Evolutionary conservation across 2,113 vertebrate species (phyloP), one percentile per base, ranked within the genome.

Genomic region (Atrichornis clamosus): DNA sequence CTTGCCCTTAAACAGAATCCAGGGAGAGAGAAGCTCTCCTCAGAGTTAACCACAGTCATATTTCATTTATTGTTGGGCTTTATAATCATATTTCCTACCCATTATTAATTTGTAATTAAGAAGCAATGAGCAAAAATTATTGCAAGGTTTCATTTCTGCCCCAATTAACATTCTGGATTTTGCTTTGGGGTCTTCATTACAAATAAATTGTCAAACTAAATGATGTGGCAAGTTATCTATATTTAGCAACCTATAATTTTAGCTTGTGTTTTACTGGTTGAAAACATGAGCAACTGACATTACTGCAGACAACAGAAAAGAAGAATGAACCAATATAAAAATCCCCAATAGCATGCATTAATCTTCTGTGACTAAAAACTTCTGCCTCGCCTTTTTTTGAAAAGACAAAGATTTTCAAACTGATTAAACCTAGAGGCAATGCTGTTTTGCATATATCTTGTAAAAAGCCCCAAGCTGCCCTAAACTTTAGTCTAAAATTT

Each of bases 221-320:
- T 73, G 69, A 97, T 88, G 81, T 93, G 27, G 59, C n/a, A 96
- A 84, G 30, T 69, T 93, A 91, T 62, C 86, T 91, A 89, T 93
- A 95, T 95, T 97, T 97, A 97, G 75, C 22, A 93, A 82, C 30
- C 77, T 89, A 26, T 85, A 95, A 96, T 93, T 97, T 96, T 91
- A 96, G 85, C 67, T 84, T 95, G 27, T 94, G 44, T 46, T 96
- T 96, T 90, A 35, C 68, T 95, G 39, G 50, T 87, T 33, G 62
- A 93, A 97, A 76, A 94, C 50, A 92, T 3, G 37, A 97, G 32
- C 49, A 94, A 58, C 85, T 73, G 41, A 72, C 80, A 94, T 83
- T 49, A 58, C 12, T 76, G 56, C 35, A 93, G 68, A 93, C 72
- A 80, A 80, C n/a, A 89, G 73, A 28, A 55, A 76, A 94, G 91